Conservation (phyloP, 2,888 invertebrate genomes). For the Eupithecia dodoneata region DNA sequence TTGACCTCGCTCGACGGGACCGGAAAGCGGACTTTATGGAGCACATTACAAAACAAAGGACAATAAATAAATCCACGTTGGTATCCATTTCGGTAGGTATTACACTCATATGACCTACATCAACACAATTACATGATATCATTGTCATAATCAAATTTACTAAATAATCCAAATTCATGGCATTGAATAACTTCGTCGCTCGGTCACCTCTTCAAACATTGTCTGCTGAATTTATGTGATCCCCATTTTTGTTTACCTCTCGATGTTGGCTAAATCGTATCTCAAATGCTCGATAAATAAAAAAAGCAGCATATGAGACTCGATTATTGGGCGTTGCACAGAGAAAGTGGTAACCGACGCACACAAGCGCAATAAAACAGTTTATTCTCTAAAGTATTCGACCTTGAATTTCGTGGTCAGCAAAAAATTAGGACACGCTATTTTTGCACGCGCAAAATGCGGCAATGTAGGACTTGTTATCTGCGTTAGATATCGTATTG, state of each 20-base stretch:
- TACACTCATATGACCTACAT: slow-evolving; percentile 16
- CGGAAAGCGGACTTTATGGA: slow-evolving; percentile 6
- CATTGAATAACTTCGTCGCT: slow-evolving; percentile 24
- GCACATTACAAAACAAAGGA: neutral
- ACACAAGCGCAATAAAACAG: slow-evolving; percentile 7
- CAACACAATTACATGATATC: slow-evolving; percentile 13
- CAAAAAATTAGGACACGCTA: slow-evolving; percentile 37
- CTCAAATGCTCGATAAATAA: slow-evolving; percentile 35
- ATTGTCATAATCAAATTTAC: slow-evolving; percentile 6
- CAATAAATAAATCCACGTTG: neutral
- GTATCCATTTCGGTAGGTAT: slow-evolving; percentile 1
- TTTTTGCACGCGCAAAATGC: slow-evolving; percentile 40
- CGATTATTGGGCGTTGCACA: slow-evolving; percentile 39
- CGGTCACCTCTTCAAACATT: slow-evolving; percentile 42
- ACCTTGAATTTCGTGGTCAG: slow-evolving; percentile 33
- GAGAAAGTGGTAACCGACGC: slow-evolving; percentile 42
- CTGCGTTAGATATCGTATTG: slow-evolving; percentile 42
- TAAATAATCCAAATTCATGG: slow-evolving; percentile 23
- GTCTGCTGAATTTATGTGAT: slow-evolving; percentile 39
- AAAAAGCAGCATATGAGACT: slow-evolving; percentile 35
- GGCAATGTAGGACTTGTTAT: slow-evolving; percentile 39
- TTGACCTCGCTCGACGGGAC: slow-evolving; percentile 11
- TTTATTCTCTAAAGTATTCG: slow-evolving; percentile 21
- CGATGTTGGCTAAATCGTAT: slow-evolving; percentile 45
- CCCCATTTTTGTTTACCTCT: slow-evolving; percentile 40